Percentiles rank a stretch among this genome's conserved stretches.
These are phyloP conservation scores for Opisthocomus hoazin DNA, from an alignment of 2,113 vertebrate species.

Conservation along the genomic window DNA sequence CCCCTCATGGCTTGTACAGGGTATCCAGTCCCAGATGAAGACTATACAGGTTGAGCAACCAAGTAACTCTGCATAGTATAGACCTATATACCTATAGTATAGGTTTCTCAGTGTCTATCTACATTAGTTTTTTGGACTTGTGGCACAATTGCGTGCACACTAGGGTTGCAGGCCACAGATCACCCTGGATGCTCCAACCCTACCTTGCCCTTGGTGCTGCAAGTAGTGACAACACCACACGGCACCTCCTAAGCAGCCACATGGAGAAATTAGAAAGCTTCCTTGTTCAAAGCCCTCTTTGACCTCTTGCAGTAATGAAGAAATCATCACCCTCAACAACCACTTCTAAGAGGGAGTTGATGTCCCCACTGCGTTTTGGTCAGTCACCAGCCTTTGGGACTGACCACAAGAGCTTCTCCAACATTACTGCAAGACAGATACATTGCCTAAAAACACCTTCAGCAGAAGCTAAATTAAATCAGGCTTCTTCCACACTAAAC, in stretches of 20 bases:
- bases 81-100: too few relatives aligned
- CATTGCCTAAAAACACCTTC: background rate
- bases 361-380: background rate
- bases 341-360: background rate
- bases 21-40: background rate
- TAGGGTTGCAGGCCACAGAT: background rate
- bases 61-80: background rate
- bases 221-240: rapidly evolving
- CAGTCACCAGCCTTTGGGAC: background rate
- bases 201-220: background rate
- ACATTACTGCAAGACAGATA: background rate
- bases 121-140: background rate
- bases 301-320: background rate
- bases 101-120: background rate
- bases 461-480: background rate
- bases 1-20: background rate
- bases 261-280: rapidly evolving
- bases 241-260: background rate
- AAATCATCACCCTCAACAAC: background rate
- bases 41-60: background rate
- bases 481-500: background rate
- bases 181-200: background rate
- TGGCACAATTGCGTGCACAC: background rate
- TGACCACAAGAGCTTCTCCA: background rate
- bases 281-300: background rate